Evolutionary conservation across 2,888 invertebrate species (phyloP).

Genomic region (Bombylius discolor): DNA sequence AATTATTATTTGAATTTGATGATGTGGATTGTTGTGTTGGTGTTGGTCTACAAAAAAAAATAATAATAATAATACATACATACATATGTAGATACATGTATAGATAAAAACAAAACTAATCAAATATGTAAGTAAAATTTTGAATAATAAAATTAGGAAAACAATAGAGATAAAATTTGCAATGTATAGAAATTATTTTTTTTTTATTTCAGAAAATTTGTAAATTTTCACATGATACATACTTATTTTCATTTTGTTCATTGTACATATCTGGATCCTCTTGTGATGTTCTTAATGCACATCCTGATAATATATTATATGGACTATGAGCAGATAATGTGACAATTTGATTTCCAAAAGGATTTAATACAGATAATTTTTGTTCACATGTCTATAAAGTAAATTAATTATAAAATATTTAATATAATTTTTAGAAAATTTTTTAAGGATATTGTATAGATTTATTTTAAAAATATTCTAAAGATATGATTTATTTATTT

Average conservation of each 20-base stretch:
- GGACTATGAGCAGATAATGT: slow-evolving; percentile 52
- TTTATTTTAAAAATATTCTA: neutral
- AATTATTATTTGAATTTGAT: neutral
- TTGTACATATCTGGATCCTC: slow-evolving; percentile 6
- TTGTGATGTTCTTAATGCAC: slow-evolving; percentile 33
- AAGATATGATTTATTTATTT: neutral
- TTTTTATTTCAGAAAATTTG: too few species aligned
- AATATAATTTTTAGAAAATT: neutral
- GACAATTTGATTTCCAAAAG: slow-evolving; percentile 66
- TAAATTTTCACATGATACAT: neutral
- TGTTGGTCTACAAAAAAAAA: neutral
- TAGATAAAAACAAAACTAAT: too few species aligned
- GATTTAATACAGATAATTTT: slow-evolving; percentile 54
- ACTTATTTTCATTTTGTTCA: slow-evolving; percentile 1
- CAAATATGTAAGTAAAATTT: too few species aligned
- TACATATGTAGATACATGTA: neutral
- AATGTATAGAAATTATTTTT: too few species aligned
- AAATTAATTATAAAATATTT: neutral
- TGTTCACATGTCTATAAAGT: slow-evolving; percentile 56
- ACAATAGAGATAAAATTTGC: too few species aligned
- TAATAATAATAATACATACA: neutral
- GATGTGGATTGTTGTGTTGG: neutral
- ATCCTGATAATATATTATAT: slow-evolving; percentile 48
- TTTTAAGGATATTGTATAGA: neutral
- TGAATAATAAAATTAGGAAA: too few species aligned